Evolutionary conservation across 2,797 vertebrate genomes (phyloP).

Genomic region (Falco biarmicus): DNA sequence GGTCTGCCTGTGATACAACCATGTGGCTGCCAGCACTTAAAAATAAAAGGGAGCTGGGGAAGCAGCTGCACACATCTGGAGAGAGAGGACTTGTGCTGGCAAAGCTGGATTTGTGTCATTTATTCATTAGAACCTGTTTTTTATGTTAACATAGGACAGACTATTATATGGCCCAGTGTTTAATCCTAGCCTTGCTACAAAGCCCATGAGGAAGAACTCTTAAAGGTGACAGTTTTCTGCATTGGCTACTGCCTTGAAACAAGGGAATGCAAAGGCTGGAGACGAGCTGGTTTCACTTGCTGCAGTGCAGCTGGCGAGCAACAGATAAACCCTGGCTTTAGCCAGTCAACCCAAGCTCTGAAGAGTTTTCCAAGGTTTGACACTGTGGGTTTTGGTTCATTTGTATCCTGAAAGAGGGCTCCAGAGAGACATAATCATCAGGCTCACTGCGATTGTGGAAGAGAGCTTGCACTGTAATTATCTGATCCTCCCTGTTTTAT

Average conservation of each 20-base stretch:
- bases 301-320: not conserved
- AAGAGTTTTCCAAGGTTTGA: not conserved
- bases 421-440: not conserved
- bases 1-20: not conserved
- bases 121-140: not conserved
- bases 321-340: not conserved
- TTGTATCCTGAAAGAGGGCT: not conserved
- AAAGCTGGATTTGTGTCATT: not conserved
- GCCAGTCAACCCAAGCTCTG: not conserved
- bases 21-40: not conserved
- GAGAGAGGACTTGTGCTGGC: not conserved
- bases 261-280: not conserved
- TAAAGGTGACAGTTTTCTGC: not conserved
- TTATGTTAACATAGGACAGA: not conserved
- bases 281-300: not conserved
- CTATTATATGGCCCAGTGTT: not conserved
- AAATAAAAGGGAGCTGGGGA: not conserved
- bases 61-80: constrained; percentile 49
- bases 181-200: not conserved
- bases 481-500: not conserved
- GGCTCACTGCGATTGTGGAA: not conserved
- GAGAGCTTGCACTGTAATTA: not conserved
- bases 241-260: not conserved
- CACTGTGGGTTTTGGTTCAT: not conserved
- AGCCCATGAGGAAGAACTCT: not conserved